Evolutionary conservation across 2,888 invertebrate species (phyloP).

Genomic region (Eucriotettix oculatus): DNA sequence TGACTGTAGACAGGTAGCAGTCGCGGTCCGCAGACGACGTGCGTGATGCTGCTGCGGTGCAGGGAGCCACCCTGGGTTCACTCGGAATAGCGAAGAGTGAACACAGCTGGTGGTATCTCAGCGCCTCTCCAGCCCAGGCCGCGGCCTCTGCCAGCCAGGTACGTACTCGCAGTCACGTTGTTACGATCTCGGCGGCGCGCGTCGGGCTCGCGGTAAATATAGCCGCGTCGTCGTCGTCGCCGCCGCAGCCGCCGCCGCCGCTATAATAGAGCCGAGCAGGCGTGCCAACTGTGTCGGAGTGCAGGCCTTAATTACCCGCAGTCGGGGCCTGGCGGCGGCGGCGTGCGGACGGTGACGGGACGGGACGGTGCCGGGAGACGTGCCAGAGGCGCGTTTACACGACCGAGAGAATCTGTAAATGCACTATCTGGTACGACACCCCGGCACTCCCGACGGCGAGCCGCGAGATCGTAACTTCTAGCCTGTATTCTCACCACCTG

Average conservation of each 20-base stretch:
- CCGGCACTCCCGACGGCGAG: constrained; percentile 21
- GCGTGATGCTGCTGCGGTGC: constrained; percentile 41
- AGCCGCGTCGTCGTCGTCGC: background rate
- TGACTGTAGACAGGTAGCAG: background rate
- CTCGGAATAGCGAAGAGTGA: constrained; percentile 69
- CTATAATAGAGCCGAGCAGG: background rate
- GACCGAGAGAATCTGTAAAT: constrained; percentile 72
- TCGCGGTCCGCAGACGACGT: background rate
- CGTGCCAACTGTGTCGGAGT: background rate
- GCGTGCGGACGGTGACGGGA: background rate
- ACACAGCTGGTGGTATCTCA: constrained; percentile 99
- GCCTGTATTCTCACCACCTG: too few relatives aligned
- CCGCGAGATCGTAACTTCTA: background rate
- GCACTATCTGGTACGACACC: constrained; percentile 99
- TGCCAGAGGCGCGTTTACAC: constrained; percentile 99
- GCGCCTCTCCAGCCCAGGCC: constrained; percentile 33
- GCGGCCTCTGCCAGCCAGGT: background rate
- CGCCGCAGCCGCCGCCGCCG: background rate
- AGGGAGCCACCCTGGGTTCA: constrained; percentile 98
- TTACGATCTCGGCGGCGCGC: background rate
- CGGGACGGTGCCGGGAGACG: constrained; percentile 59
- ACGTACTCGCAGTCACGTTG: background rate
- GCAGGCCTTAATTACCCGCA: background rate
- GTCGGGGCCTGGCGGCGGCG: background rate
- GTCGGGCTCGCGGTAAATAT: background rate